Percentiles rank a stretch among this genome's conserved stretches.
These are phyloP conservation scores for Andrena trimmerana DNA, from an alignment of 2,888 invertebrate genomes.

Conservation along the genomic window DNA sequence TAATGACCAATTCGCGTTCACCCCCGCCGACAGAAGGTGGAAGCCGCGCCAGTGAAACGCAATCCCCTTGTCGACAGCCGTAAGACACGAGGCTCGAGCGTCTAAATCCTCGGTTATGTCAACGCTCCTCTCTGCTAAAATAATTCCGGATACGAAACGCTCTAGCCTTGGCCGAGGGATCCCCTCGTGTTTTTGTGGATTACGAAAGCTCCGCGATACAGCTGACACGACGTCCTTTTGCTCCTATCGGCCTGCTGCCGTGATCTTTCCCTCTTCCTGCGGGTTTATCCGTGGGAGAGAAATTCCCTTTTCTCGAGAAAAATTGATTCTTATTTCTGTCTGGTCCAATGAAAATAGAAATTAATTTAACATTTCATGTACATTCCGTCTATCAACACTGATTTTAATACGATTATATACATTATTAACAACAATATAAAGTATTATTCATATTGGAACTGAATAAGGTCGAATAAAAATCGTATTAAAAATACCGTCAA, in stretches of 20 bases:
- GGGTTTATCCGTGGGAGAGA: not conserved
- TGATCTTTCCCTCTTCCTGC: not conserved
- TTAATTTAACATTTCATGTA: no score
- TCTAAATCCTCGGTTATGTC: conserved; percentile 69
- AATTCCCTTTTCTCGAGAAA: not conserved
- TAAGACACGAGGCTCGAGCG: conserved; percentile 60
- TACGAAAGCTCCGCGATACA: conserved; percentile 19
- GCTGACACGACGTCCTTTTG: not conserved
- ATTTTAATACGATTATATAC: no score
- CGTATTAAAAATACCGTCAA: no score
- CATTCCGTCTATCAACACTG: no score
- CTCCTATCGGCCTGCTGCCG: not conserved
- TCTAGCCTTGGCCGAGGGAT: conserved; percentile 3
- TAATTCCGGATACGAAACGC: conserved; percentile 58
- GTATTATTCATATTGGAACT: no score
- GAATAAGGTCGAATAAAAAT: no score
- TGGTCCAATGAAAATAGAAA: no score
- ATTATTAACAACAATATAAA: no score
- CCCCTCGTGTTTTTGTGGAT: conserved; percentile 45
- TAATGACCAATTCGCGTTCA: conserved; percentile 69
- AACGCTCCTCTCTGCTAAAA: conserved; percentile 61
- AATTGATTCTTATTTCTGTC: conserved; percentile 20
- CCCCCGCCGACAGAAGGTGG: conserved; percentile 28
- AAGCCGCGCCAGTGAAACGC: conserved; percentile 41
- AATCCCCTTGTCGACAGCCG: conserved; percentile 61